A percentile compares a stretch with the other conserved stretches of the same genome.
Evolutionary conservation across 1,140 invertebrate species (phyloP).

Genomic region (Armadillidium nasatum): DNA sequence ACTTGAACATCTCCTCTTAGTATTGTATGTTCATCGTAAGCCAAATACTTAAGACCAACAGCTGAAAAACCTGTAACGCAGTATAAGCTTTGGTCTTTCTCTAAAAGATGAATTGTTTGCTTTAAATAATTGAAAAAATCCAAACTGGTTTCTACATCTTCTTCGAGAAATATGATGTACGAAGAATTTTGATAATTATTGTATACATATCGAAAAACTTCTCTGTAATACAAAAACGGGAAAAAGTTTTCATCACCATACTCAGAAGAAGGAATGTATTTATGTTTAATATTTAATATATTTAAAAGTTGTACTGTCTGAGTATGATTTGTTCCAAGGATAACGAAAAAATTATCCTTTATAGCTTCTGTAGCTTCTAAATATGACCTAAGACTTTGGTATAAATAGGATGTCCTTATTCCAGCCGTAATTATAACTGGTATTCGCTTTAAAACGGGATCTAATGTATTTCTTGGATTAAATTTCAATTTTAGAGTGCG

Average conservation of each 20-base stretch:
- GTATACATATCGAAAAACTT: not conserved
- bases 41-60: not conserved
- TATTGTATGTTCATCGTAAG: not conserved
- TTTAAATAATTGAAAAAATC: conserved; percentile 17
- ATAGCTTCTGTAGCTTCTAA: not conserved
- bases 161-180: conserved; percentile 4
- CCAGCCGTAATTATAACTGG: conserved; percentile 19
- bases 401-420: conserved; percentile 21
- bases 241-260: conserved; percentile 17
- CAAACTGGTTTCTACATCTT: conserved; percentile 1
- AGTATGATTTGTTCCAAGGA: conserved; percentile 6
- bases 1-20: conserved; percentile 25
- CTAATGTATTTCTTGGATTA: not conserved
- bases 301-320: conserved; percentile 19
- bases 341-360: conserved; percentile 16
- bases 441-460: conserved; percentile 16
- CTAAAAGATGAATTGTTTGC: not conserved
- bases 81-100: not conserved
- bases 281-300: conserved; percentile 11
- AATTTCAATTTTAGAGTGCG: not conserved
- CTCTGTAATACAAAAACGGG: conserved; percentile 9
- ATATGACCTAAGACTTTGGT: conserved; percentile 17
- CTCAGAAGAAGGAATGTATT: not conserved
- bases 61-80: conserved; percentile 14
- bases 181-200: not conserved